Evolutionary conservation across 2,113 vertebrate species (phyloP).

Genomic region (Eonycteris spelaea): DNA sequence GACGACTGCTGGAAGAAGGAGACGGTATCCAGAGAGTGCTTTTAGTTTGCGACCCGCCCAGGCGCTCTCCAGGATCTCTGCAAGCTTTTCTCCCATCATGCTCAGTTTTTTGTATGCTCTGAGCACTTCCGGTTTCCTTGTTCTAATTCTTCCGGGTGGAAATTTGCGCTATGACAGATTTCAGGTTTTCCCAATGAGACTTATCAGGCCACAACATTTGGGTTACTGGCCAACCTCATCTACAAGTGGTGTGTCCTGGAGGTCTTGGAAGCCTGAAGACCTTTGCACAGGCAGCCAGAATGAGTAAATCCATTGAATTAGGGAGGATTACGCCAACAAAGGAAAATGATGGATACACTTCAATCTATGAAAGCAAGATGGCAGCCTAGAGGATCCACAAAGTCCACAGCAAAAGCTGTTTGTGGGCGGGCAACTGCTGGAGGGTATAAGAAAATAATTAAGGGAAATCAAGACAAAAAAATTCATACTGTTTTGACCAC

Average conservation of each 20-base stretch:
- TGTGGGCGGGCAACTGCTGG: too few relatives aligned
- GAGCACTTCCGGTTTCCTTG: background rate
- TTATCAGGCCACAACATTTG: too few relatives aligned
- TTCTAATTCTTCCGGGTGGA: background rate
- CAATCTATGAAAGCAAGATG: too few relatives aligned
- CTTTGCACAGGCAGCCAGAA: background rate
- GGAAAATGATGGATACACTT: background rate
- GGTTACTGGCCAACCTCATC: background rate
- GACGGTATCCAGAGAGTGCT: too few relatives aligned
- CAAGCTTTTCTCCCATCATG: background rate
- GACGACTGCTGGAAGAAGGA: fast-evolving
- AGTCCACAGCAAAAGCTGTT: background rate
- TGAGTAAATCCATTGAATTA: background rate
- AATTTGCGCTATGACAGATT: background rate
- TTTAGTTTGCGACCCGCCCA: fast-evolving
- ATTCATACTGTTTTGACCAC: background rate
- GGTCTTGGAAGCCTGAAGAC: background rate
- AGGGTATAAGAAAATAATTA: too few relatives aligned
- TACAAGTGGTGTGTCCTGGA: background rate
- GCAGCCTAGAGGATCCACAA: too few relatives aligned
- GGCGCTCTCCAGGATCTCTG: background rate
- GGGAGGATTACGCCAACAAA: background rate
- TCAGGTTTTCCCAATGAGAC: background rate
- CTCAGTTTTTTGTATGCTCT: background rate
- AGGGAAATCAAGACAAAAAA: background rate